phyloP scores from a whole-genome alignment of 2,797 vertebrate species.

The Coendou prehensilis region DNA sequence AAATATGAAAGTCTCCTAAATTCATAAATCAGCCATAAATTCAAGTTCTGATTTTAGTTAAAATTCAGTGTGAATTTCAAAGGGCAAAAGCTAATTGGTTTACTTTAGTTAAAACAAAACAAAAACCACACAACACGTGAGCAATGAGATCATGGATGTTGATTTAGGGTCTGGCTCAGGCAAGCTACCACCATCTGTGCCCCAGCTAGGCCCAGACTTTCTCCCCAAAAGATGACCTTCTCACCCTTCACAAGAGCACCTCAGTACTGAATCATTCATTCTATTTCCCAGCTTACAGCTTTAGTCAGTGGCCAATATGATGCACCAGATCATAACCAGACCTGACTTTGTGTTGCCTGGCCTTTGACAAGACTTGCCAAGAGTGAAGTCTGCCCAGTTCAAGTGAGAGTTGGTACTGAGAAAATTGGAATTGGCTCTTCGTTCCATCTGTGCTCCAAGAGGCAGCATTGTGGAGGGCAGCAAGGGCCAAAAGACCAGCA shows the following conservation, averaged over 20 bases:
- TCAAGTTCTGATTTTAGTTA: slow-evolving; percentile 21
- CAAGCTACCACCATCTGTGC: neutral
- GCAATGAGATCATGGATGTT: neutral
- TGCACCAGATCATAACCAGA: neutral
- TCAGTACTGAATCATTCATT: neutral
- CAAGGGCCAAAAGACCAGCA: slow-evolving; percentile 55
- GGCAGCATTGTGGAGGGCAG: neutral
- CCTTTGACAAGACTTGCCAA: slow-evolving; percentile 49
- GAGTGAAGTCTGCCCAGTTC: slow-evolving; percentile 23
- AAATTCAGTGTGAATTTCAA: slow-evolving; percentile 31
- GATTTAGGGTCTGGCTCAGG: slow-evolving; percentile 29
- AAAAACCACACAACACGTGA: neutral
- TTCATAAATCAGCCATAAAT: slow-evolving; percentile 22
- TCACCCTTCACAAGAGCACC: neutral
- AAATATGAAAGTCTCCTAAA: slow-evolving; percentile 12
- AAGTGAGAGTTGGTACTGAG: slow-evolving; percentile 51
- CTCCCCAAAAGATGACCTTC: neutral
- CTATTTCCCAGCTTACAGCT: neutral
- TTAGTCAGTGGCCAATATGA: neutral
- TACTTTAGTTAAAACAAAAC: neutral
- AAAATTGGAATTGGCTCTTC: slow-evolving; percentile 56
- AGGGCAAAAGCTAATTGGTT: slow-evolving; percentile 7
- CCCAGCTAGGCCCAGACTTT: neutral
- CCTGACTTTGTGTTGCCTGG: neutral
- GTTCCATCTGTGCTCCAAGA: slow-evolving; percentile 59